Conservation (phyloP, 2,797 vertebrate genomes). For the Sylvilagus floridanus region DNA sequence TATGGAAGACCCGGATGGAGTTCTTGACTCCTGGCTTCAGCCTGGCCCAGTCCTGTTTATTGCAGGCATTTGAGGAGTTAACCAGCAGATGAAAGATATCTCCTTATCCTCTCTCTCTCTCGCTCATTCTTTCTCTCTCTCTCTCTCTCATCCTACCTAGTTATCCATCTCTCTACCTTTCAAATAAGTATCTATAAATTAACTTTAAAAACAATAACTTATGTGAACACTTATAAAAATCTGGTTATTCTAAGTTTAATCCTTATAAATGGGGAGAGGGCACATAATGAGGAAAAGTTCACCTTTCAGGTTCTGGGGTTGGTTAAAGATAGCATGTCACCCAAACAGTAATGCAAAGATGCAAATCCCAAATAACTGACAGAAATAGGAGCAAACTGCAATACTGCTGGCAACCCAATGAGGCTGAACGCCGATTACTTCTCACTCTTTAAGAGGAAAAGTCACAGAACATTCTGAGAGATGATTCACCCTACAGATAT, state of each 20-base stretch:
- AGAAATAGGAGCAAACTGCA: neutral
- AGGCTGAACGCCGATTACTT: neutral
- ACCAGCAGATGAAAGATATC: too few relatives aligned
- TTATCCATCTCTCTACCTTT: too few relatives aligned
- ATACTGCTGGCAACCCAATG: neutral
- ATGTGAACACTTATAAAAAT: neutral
- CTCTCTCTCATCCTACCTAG: too few relatives aligned
- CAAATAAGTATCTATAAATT: too few relatives aligned
- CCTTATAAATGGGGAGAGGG: neutral
- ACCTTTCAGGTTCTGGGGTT: neutral
- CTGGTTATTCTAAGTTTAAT: neutral
- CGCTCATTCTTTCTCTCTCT: too few relatives aligned
- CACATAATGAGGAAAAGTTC: neutral
- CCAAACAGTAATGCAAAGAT: neutral
- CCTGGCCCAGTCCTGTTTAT: too few relatives aligned
- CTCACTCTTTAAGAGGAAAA: constrained; percentile 50
- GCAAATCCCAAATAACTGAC: neutral
- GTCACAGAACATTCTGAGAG: neutral
- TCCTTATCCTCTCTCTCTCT: too few relatives aligned
- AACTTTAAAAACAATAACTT: too few relatives aligned
- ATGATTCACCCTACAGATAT: constrained; percentile 30
- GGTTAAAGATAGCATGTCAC: neutral
- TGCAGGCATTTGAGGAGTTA: too few relatives aligned
- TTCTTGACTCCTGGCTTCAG: too few relatives aligned
- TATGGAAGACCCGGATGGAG: too few relatives aligned